These are phyloP conservation scores for Eubasilissa regina DNA, from an alignment of 1,140 invertebrate genomes.

Conservation along the genomic window DNA sequence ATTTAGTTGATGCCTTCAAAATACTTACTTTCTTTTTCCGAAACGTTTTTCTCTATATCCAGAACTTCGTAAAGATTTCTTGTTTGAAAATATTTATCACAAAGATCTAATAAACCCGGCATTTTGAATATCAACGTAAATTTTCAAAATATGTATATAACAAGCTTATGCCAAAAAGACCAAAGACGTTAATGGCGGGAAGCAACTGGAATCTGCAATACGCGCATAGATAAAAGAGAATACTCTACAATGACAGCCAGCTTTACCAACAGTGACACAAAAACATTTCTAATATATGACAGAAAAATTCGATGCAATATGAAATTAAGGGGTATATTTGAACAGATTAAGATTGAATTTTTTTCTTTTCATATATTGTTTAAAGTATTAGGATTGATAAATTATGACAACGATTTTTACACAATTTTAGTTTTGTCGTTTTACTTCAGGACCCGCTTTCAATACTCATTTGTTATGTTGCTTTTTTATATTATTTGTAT, in stretches of 20 bases:
- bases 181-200: not conserved
- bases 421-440: too few species aligned
- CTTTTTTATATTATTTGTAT: too few species aligned
- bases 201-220: not conserved
- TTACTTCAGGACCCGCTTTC: too few species aligned
- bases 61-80: conserved; percentile 85
- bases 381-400: too few species aligned
- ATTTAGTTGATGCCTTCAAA: not conserved
- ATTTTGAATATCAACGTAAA: conserved; percentile 60
- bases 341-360: not conserved
- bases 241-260: conserved; percentile 24
- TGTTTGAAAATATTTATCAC: conserved; percentile 82
- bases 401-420: too few species aligned
- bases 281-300: not conserved
- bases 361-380: too few species aligned
- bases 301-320: not conserved
- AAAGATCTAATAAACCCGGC: conserved; percentile 78
- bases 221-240: conserved; percentile 6
- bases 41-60: conserved; percentile 76
- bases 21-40: conserved; percentile 79
- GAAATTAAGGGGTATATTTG: not conserved
- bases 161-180: not conserved
- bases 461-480: too few species aligned
- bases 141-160: conserved; percentile 15
- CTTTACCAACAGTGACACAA: conserved; percentile 6